Conservation (phyloP, 2,888 invertebrate species). For the Drosophila macrospina region DNA sequence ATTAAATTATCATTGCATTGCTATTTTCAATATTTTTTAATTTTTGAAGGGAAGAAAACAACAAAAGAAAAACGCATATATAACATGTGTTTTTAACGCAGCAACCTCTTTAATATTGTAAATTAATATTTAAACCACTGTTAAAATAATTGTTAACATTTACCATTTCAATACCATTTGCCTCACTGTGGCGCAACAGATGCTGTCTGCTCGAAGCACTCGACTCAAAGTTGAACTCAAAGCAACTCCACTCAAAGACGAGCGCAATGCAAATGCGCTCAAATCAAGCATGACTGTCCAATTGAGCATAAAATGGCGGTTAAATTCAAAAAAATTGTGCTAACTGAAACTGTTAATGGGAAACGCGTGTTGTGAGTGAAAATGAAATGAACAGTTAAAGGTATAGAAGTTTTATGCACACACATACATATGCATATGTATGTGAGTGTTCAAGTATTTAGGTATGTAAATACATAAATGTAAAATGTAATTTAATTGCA, state of each 20-base stretch:
- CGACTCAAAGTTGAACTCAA: slow-evolving; percentile 28
- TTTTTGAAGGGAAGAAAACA: too few species aligned
- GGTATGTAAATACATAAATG: slow-evolving; percentile 34
- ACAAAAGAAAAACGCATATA: too few species aligned
- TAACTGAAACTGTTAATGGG: slow-evolving; percentile 32
- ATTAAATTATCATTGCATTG: too few species aligned
- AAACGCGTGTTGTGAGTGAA: slow-evolving; percentile 31
- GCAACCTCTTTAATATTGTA: too few species aligned
- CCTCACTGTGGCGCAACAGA: slow-evolving; percentile 54
- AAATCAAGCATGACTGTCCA: slow-evolving; percentile 3
- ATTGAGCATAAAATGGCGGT: slow-evolving; percentile 20
- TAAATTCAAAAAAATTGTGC: slow-evolving; percentile 29
- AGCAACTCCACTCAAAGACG: slow-evolving; percentile 21
- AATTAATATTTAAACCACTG: too few species aligned
- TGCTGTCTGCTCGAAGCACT: slow-evolving; percentile 30
- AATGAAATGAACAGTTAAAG: slow-evolving; percentile 17
- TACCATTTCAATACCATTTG: neutral
- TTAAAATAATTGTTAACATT: too few species aligned
- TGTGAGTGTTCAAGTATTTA: slow-evolving; percentile 1
- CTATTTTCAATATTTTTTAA: too few species aligned
- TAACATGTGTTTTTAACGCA: too few species aligned
- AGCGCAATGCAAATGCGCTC: slow-evolving; percentile 19
- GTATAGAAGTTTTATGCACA: slow-evolving; percentile 1
- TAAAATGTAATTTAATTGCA: slow-evolving; percentile 59
- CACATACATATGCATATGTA: neutral